Evolutionary conservation across 2,888 invertebrate species (phyloP).

Genomic region (Agrochola macilenta): DNA sequence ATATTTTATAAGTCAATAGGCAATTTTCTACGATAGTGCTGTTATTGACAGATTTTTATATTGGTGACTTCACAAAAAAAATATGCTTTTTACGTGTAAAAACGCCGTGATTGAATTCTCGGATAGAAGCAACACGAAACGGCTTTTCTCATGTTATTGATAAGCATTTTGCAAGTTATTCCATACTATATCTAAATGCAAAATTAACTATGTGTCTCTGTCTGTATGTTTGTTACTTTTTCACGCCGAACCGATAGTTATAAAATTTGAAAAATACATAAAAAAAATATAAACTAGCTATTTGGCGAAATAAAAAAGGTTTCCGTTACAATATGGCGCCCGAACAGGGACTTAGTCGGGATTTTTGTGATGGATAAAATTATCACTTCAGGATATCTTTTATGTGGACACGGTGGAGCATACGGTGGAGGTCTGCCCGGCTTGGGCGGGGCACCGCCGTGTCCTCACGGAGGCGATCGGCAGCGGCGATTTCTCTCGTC

Average conservation of each 20-base stretch:
- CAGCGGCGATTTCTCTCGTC: too few species aligned
- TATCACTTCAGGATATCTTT: too few species aligned
- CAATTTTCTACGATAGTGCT: constrained; percentile 7
- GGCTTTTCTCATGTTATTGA: background rate
- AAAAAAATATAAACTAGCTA: too few species aligned
- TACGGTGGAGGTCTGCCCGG: too few species aligned
- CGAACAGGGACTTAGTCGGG: too few species aligned
- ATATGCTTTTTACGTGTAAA: background rate
- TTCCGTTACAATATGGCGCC: too few species aligned
- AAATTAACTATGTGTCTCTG: background rate
- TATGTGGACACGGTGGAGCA: too few species aligned
- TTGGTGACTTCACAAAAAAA: background rate
- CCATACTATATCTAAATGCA: too few species aligned
- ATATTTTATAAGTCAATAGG: constrained; percentile 1
- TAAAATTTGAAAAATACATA: background rate
- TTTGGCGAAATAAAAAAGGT: too few species aligned
- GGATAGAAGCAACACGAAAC: background rate
- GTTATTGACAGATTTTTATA: background rate
- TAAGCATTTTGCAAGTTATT: background rate
- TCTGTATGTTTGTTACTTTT: background rate
- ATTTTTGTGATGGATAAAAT: too few species aligned
- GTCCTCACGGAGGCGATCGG: too few species aligned
- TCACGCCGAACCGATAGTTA: background rate
- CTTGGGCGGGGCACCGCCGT: too few species aligned
- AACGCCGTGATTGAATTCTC: background rate